Evolutionary conservation across 2,113 vertebrate species (phyloP), one percentile per base, ranked within the genome.

Genomic region (Tragelaphus strepsiceros): DNA sequence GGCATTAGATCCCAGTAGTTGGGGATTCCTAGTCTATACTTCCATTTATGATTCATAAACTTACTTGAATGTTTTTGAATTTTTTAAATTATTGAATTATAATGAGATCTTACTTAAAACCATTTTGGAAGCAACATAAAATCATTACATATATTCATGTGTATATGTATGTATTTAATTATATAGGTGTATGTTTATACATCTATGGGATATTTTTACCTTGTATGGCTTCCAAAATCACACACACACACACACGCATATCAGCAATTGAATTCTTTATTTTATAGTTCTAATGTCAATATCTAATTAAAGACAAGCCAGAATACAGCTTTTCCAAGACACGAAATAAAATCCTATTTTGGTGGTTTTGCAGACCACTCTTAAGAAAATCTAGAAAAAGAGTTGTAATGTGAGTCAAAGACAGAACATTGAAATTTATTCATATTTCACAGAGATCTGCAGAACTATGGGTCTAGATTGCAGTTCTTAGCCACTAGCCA

Each of bases 401-500:
- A 91, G 16, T 13, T 89, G 67, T 46, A 90, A 87, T 21, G 49
- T 28, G 64, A 96, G 78, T 93, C 90, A 93, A 98, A 95, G 95
- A 89, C 87, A 97, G 95, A 97, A n/a, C 54, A n/a, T 11, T 78
- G 74, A 64, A 95, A 97, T 12, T 19, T 89, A 94, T 97, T 94
- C 89, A 61, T 92, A 58, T 64, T 97, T 99, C 97, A 89, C 54
- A 59, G 88, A 74, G 83, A 39, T 95, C 95, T 98, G 94, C 85
- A 96, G 90, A 98, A 91, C 90, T 17, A 32, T 58, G 82, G 35
- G 61, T 96, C 96, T 87, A 97, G 97, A 92, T 96, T 98, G 96
- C 67, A 97, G 90, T 93, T 98, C 98, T 98, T 97, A 98, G 95
- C 93, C 97, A 97, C 97, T 96, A 82, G 96, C 95, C 97, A 96